These are phyloP conservation scores for Semaprochilodus insignis DNA, from an alignment of 2,797 vertebrate genomes.

Conservation along the genomic window DNA sequence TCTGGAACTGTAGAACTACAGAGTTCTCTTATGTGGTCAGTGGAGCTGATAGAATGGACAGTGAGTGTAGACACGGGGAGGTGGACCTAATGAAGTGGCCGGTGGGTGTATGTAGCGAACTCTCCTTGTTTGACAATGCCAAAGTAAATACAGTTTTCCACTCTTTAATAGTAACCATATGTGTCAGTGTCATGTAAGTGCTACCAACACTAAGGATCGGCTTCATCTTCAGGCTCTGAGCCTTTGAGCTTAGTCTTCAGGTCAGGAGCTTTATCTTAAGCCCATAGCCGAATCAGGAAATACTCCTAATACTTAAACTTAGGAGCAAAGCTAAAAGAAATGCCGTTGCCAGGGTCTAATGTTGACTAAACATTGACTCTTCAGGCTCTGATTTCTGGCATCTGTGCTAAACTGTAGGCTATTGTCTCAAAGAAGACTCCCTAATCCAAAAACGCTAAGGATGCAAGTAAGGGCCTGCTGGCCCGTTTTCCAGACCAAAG, in stretches of 20 bases:
- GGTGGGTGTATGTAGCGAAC: too few relatives aligned
- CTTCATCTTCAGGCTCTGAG: neutral
- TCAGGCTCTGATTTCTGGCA: neutral
- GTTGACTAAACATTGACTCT: neutral
- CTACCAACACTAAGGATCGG: neutral
- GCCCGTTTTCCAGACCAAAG: neutral
- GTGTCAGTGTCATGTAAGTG: neutral
- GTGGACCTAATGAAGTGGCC: too few relatives aligned
- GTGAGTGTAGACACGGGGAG: too few relatives aligned
- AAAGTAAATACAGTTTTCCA: too few relatives aligned
- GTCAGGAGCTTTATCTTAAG: neutral
- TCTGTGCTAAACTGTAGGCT: neutral
- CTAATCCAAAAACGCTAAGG: neutral
- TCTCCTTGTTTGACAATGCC: too few relatives aligned
- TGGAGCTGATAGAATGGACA: too few relatives aligned
- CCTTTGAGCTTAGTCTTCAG: neutral
- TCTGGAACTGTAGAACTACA: too few relatives aligned
- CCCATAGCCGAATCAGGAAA: neutral
- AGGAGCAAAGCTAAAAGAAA: neutral
- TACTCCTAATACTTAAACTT: too few relatives aligned
- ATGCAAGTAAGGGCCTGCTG: neutral
- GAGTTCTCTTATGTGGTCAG: too few relatives aligned
- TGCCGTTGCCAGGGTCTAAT: neutral
- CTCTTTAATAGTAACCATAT: too few relatives aligned
- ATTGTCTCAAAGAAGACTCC: neutral